Base-by-base conservation (phyloP, 2,113 vertebrate species). In the Rhinolophus ferrumequinum region DNA sequence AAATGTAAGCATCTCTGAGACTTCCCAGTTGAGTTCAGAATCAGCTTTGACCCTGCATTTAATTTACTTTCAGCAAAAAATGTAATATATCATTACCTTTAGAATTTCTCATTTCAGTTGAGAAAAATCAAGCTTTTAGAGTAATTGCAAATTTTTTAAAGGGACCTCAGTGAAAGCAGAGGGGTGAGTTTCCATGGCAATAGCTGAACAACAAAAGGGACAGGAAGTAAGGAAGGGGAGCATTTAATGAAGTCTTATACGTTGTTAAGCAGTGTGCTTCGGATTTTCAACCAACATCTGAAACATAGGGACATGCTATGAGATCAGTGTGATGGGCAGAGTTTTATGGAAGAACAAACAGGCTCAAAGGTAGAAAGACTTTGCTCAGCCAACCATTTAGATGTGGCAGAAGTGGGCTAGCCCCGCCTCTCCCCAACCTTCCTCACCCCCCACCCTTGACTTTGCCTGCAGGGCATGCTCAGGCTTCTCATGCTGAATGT, bases 151-250 rank as follows among this genome's bases (percentile, higher is more conserved):
- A 96, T 18, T 97, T 90, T 95, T 97, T 95, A 60, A 94, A 96
- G 94, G 66, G 93, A 41, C 22, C 73, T 95, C 21, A 0, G 35
- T 54, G 52, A 94, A 96, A 94, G 76, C 72, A 54, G 56, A 96
- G 67, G 90, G 77, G 82, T 88, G 81, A 77, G 97, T 97, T 98
- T 96, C 97, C 95, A 95, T 97, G 97, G 93, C 14, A 73, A 98
- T 81, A 30, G 19, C 76, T 82, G 77, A 85, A 69, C 26, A 75
- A 52, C 52, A 47, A 91, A 88, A 77, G 52, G 33, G 35, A 47
- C 91, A 38, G 33, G 41, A 69, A 79, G 64, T 69, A 54, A 12
- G 33, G 50, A 58, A 41, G 22, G 7, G 4, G 15, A 15, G 33
- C 72, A 30, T 86, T 94, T 89, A 73, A 64, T 92, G 76, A 96